Evolutionary conservation across 1,140 invertebrate species (phyloP).

Genomic region (Agrypnia vestita): DNA sequence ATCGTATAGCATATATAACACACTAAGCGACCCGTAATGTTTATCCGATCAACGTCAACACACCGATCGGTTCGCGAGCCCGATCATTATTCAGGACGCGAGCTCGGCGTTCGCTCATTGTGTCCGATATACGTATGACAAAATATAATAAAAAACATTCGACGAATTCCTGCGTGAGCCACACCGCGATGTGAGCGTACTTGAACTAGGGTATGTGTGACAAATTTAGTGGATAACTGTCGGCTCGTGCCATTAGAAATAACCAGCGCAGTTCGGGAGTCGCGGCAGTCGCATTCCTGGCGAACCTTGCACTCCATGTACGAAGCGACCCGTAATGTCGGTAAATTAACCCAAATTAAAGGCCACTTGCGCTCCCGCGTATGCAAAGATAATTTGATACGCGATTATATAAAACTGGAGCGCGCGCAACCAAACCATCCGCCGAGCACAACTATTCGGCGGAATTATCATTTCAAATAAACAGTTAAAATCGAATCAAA

Average conservation of each 20-base stretch:
- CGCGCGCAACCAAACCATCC: not conserved
- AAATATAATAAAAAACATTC: conserved; percentile 44
- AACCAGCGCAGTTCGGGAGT: conserved; percentile 42
- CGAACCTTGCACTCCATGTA: conserved; percentile 36
- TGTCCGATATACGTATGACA: conserved; percentile 41
- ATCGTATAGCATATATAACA: not conserved
- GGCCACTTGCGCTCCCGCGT: conserved; percentile 4
- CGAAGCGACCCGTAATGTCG: conserved; percentile 8
- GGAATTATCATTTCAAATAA: not conserved
- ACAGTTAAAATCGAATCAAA: not conserved
- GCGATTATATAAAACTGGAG: conserved; percentile 3
- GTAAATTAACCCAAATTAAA: conserved; percentile 53
- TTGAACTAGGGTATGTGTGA: conserved; percentile 34
- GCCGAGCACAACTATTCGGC: not conserved
- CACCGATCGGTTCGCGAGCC: conserved; percentile 9
- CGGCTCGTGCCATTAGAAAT: conserved; percentile 49
- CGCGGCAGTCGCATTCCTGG: conserved; percentile 43
- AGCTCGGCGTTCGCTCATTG: conserved; percentile 18
- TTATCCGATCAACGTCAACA: conserved; percentile 11
- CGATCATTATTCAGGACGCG: conserved; percentile 35
- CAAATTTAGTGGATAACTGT: conserved; percentile 44
- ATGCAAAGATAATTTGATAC: conserved; percentile 41
- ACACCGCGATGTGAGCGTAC: not conserved
- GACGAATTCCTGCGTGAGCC: conserved; percentile 35
- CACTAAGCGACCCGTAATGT: conserved; percentile 20